Percentiles rank a stretch among this genome's conserved stretches.
Conservation (phyloP, 2,113 vertebrate species). For the Larimichthys crocea region DNA sequence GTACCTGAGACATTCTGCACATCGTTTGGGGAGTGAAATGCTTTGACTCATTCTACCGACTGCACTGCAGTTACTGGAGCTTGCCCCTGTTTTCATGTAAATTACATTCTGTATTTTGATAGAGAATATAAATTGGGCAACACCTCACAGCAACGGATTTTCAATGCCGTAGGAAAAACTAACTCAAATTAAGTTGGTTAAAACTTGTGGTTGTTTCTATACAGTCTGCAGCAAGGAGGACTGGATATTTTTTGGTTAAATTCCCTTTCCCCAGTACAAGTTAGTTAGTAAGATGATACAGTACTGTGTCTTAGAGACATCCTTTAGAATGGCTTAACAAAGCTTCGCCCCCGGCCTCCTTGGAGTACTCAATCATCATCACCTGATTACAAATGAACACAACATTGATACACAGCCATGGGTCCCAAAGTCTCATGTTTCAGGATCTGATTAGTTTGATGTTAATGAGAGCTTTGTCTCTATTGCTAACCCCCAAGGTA, state of each 20-base stretch:
- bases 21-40: not conserved
- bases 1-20: constrained; percentile 20
- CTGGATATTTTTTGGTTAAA: not conserved
- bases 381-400: constrained; percentile 68
- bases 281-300: constrained; percentile 9
- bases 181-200: not conserved
- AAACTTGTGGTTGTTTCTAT: not conserved
- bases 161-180: not conserved
- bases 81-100: constrained; percentile 36
- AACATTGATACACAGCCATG: constrained; percentile 57
- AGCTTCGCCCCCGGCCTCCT: constrained; percentile 32
- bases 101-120: constrained; percentile 37
- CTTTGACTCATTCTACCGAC: constrained; percentile 4
- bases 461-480: constrained; percentile 68
- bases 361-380: constrained; percentile 51
- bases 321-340: constrained; percentile 29
- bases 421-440: constrained; percentile 72
- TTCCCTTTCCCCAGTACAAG: not conserved
- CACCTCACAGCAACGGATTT: constrained; percentile 1
- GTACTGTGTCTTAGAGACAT: constrained; percentile 22
- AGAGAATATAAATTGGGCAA: not conserved
- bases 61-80: not conserved
- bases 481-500: constrained; percentile 62
- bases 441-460: constrained; percentile 73
- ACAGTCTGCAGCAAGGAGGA: not conserved